Evolutionary conservation across 1,140 invertebrate genomes (phyloP).

Genomic region (Diprion similis): DNA sequence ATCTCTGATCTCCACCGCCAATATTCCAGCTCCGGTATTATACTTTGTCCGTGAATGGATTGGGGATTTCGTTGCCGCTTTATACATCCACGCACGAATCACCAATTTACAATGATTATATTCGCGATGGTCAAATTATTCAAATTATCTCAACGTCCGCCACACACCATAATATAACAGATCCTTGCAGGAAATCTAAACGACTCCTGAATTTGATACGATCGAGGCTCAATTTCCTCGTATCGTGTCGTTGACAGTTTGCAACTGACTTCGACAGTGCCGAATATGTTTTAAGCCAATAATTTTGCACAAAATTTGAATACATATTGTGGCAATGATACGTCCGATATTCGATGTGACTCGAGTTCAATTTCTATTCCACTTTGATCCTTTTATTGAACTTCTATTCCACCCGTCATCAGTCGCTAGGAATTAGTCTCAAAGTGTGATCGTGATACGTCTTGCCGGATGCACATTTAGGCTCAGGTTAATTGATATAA

Average conservation of each 20-base stretch:
- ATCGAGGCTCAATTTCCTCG: background rate
- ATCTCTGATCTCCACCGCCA: slow-evolving; percentile 21
- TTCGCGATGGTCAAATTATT: background rate
- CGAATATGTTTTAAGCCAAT: too few relatives aligned
- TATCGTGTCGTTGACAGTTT: background rate
- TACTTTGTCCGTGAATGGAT: background rate
- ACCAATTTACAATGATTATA: background rate
- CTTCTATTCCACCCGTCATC: too few relatives aligned
- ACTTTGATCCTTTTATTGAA: too few relatives aligned
- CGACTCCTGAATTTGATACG: background rate
- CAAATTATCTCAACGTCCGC: background rate
- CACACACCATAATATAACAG: background rate
- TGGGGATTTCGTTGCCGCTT: background rate
- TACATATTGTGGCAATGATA: too few relatives aligned
- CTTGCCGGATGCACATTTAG: background rate
- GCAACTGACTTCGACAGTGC: too few relatives aligned
- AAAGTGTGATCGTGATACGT: too few relatives aligned
- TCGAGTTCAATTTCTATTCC: too few relatives aligned
- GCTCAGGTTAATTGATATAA: background rate
- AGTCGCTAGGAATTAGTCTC: too few relatives aligned
- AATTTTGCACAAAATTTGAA: too few relatives aligned
- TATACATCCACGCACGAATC: background rate
- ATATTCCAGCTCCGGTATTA: background rate
- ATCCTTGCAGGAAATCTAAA: background rate
- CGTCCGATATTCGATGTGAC: too few relatives aligned